These are phyloP conservation scores for Crypturellus undulatus DNA, from an alignment of 2,113 vertebrate species.

Conservation along the genomic window DNA sequence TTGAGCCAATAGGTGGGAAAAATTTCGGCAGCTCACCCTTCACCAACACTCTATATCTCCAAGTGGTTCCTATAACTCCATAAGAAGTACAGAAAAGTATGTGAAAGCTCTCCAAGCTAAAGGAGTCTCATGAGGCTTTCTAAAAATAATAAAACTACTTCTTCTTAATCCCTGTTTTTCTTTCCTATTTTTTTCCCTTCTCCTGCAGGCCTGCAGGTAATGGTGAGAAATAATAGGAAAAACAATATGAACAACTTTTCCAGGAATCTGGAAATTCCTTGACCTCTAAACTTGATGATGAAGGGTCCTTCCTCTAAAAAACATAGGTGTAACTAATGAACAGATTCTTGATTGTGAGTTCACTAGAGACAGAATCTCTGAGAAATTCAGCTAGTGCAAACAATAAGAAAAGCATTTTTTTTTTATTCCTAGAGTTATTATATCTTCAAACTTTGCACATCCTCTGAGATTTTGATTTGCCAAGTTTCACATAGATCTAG, in stretches of 20 bases:
- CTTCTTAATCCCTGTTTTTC: constrained; percentile 1
- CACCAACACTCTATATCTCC: neutral
- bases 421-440: fast-evolving
- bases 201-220: too few species aligned
- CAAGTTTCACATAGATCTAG: neutral
- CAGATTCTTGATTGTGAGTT: neutral
- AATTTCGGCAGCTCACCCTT: neutral
- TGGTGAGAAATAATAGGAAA: neutral
- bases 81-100: neutral
- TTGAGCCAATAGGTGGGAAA: neutral
- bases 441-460: neutral
- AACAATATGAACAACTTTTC: neutral
- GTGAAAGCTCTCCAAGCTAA: neutral
- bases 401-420: neutral
- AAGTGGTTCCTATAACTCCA: neutral
- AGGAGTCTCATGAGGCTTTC: neutral
- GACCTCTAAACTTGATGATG: neutral
- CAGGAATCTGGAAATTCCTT: neutral
- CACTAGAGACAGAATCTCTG: neutral
- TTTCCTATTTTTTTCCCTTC: neutral
- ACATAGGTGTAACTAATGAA: fast-evolving
- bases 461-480: neutral
- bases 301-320: neutral
- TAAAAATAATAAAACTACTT: neutral
- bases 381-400: neutral